Conservation (phyloP, 2,797 vertebrate species). For the Scarus forsteni region DNA sequence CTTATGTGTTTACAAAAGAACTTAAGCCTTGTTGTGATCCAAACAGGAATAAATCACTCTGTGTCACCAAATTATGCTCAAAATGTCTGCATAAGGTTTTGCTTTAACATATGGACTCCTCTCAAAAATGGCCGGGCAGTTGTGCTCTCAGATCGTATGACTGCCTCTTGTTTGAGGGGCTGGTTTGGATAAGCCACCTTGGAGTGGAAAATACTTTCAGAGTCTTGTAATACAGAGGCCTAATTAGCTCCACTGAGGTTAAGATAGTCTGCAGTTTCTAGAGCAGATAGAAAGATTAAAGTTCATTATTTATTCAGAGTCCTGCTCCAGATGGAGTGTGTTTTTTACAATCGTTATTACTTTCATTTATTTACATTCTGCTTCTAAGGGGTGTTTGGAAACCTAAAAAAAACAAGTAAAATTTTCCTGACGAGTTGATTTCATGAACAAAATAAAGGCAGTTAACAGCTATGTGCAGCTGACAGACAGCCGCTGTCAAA, state of each 20-base stretch:
- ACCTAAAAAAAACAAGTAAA: neutral
- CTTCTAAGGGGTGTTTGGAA: constrained; percentile 3
- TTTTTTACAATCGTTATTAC: constrained; percentile 12
- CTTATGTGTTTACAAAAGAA: constrained; percentile 3
- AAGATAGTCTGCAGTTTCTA: constrained; percentile 14
- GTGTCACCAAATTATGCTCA: neutral
- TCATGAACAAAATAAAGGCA: neutral
- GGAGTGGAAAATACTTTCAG: constrained; percentile 45
- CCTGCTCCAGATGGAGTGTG: neutral
- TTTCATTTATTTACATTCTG: constrained; percentile 4
- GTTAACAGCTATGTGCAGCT: neutral
- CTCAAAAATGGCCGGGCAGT: neutral
- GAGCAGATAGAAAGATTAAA: constrained; percentile 16
- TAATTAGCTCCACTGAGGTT: constrained; percentile 65
- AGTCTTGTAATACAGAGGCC: constrained; percentile 24
- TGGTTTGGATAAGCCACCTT: constrained; percentile 20
- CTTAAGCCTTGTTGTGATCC: neutral
- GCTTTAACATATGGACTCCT: neutral
- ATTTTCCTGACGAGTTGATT: constrained; percentile 5
- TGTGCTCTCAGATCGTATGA: constrained; percentile 10
- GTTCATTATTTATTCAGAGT: constrained; percentile 15
- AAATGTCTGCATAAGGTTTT: neutral
- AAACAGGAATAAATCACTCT: constrained; percentile 5
- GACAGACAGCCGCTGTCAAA: constrained; percentile 1
- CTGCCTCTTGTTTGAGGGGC: constrained; percentile 31